A percentile compares a stretch with the other conserved stretches of the same genome.
phyloP scores from a whole-genome alignment of 2,113 vertebrate genomes.

The Siniperca chuatsi region DNA sequence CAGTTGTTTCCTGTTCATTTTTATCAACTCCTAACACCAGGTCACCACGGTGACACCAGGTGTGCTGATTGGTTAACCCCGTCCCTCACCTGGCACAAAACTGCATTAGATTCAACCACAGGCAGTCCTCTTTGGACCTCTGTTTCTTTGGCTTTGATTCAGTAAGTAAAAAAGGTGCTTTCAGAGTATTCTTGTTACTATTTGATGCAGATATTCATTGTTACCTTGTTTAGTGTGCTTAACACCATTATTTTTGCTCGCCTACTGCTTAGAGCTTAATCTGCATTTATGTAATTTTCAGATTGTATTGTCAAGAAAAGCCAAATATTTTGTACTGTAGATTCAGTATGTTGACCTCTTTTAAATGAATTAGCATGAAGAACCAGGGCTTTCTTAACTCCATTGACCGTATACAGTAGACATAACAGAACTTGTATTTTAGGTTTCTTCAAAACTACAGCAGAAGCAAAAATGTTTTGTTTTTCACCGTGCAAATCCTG shows the following conservation, averaged over 20 bases:
- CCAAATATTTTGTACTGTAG: background rate
- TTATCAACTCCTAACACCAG: too few species aligned
- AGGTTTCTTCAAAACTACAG: background rate
- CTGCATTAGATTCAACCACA: background rate
- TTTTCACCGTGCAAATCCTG: too few species aligned
- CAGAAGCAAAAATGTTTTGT: background rate
- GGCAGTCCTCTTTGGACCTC: background rate
- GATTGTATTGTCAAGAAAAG: background rate
- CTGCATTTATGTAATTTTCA: too few species aligned
- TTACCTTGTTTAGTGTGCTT: background rate
- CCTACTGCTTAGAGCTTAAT: background rate
- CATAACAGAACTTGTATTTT: background rate
- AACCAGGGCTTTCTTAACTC: background rate
- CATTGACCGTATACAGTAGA: background rate
- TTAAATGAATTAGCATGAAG: background rate
- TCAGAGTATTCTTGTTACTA: too few species aligned
- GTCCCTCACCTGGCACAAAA: background rate
- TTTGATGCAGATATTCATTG: background rate
- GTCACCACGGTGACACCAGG: too few species aligned
- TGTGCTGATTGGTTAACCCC: background rate
- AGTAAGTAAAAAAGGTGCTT: background rate
- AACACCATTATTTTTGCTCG: background rate
- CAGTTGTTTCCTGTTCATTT: too few species aligned
- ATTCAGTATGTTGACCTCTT: background rate
- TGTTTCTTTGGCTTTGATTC: too few species aligned